phyloP scores from a whole-genome alignment of 2,797 vertebrate species.

The Gymnopithys bicolor region DNA sequence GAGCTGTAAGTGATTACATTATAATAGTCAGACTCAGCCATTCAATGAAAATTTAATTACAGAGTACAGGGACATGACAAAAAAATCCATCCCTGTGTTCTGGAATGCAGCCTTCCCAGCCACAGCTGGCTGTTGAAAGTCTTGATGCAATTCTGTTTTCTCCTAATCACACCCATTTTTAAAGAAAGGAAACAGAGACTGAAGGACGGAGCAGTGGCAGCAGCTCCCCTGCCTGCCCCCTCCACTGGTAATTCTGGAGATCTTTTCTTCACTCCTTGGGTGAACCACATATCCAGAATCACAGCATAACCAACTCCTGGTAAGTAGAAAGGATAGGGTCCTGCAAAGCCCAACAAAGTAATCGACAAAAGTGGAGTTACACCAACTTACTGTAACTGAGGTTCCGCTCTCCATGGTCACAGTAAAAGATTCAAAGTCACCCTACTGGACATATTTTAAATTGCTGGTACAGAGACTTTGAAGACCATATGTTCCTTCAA shows the following conservation, averaged over 20 bases:
- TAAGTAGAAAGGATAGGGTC: background rate
- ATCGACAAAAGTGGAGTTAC: background rate
- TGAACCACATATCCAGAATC: background rate
- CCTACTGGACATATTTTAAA: background rate
- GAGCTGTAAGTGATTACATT: slow-evolving; percentile 60
- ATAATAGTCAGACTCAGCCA: slow-evolving; percentile 55
- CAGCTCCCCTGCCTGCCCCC: background rate
- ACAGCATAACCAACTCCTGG: background rate
- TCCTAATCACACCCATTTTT: slow-evolving; percentile 3
- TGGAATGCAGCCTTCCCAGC: slow-evolving; percentile 24
- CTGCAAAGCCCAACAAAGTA: background rate
- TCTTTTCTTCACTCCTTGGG: background rate
- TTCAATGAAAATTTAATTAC: slow-evolving; percentile 70
- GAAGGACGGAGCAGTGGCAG: background rate
- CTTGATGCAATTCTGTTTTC: background rate
- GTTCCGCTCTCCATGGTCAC: background rate
- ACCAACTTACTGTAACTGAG: background rate
- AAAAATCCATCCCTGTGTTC: slow-evolving; percentile 18
- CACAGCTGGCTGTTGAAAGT: slow-evolving; percentile 21
- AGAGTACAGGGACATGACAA: slow-evolving; percentile 4
- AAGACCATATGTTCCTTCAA: background rate
- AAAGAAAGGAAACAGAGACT: background rate
- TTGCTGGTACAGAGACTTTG: background rate
- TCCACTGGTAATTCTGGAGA: background rate
- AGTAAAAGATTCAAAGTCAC: background rate